phyloP scores from a whole-genome alignment of 2,113 vertebrate species.

The Platysteira castanea region DNA sequence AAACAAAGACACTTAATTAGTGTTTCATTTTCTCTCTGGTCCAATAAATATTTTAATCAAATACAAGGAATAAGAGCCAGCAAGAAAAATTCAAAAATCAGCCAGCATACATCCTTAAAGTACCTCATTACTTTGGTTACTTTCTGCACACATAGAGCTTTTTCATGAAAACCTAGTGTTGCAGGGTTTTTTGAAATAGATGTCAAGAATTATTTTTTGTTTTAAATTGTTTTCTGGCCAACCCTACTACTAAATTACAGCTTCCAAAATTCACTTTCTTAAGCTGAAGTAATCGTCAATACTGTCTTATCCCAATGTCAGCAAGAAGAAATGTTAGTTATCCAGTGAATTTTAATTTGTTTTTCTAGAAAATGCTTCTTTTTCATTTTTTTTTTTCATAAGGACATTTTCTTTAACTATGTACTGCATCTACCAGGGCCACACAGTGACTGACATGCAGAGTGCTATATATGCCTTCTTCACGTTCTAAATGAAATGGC shows the following conservation, averaged over 20 bases:
- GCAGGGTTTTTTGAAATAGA: not conserved
- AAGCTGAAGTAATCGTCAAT: not conserved
- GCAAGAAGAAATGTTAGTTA: not conserved
- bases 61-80: not conserved
- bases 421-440: not conserved
- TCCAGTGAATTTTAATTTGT: not conserved
- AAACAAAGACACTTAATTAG: conserved; percentile 35
- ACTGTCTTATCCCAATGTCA: not conserved
- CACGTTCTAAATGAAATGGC: not conserved
- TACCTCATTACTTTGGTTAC: not conserved
- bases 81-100: not conserved
- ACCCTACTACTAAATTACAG: not conserved
- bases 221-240: not conserved
- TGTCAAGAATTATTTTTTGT: not conserved
- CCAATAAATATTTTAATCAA: conserved; percentile 18
- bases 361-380: not conserved
- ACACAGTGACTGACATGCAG: not conserved
- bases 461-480: not conserved
- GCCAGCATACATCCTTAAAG: not conserved
- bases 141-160: not conserved
- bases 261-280: not conserved
- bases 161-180: not conserved
- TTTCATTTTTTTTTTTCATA: not conserved
- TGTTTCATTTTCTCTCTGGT: conserved; percentile 4
- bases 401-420: not conserved